phyloP scores from a whole-genome alignment of 2,888 invertebrate genomes.

The Philereme vetulata region DNA sequence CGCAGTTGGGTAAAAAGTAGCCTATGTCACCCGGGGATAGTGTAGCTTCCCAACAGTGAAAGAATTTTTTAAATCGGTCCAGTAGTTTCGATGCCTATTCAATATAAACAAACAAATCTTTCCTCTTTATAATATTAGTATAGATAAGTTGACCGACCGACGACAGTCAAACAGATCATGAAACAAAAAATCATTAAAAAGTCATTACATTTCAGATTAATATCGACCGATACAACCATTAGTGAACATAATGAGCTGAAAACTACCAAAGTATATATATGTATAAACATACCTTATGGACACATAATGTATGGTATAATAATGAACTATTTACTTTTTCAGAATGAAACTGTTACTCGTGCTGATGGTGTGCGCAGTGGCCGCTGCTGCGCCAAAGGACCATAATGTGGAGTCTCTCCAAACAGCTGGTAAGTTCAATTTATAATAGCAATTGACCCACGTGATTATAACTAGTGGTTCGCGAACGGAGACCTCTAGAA shows the following conservation, averaged over 20 bases:
- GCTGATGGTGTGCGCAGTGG: conserved; percentile 57
- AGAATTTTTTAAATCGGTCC: too few species aligned
- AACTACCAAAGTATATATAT: not conserved
- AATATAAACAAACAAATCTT: too few species aligned
- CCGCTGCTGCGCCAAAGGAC: conserved; percentile 55
- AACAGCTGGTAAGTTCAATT: conserved; percentile 36
- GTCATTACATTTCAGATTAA: conserved; percentile 18
- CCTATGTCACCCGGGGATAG: too few species aligned
- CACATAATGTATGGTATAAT: not conserved
- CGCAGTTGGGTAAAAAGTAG: too few species aligned
- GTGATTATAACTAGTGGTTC: too few species aligned
- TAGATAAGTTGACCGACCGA: too few species aligned
- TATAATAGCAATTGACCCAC: too few species aligned
- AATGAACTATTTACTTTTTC: conserved; percentile 28
- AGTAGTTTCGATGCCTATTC: too few species aligned
- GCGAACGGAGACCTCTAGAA: too few species aligned
- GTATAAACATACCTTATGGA: not conserved
- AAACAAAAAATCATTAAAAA: not conserved
- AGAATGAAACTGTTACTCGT: conserved; percentile 67
- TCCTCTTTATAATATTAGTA: too few species aligned
- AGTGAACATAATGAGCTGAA: conserved; percentile 7
- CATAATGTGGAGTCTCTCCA: conserved; percentile 34
- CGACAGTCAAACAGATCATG: not conserved
- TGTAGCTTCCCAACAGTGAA: too few species aligned
- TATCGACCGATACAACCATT: conserved; percentile 14